Conservation (phyloP, 2,113 vertebrate genomes). For the Lepidothrix coronata region DNA sequence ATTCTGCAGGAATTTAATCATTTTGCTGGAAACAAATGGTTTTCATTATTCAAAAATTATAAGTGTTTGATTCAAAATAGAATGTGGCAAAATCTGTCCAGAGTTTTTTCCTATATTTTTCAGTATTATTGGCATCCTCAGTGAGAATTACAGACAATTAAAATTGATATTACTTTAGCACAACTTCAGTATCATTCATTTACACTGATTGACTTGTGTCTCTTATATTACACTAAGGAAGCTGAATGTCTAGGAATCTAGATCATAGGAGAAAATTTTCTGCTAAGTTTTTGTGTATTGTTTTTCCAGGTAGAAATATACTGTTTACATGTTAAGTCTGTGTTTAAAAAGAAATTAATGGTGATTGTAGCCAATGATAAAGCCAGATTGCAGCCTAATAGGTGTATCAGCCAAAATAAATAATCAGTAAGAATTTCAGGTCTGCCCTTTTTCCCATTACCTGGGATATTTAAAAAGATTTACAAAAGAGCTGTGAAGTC, state of each 20-base stretch:
- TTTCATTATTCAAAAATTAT: background rate
- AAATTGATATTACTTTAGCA: background rate
- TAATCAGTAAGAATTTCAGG: background rate
- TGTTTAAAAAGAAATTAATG: background rate
- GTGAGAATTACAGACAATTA: background rate
- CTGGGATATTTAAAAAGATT: background rate
- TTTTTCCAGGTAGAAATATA: background rate
- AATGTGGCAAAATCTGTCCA: background rate
- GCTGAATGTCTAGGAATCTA: background rate
- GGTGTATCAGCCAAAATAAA: background rate
- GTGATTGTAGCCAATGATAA: background rate
- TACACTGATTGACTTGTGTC: background rate
- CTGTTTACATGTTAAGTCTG: background rate
- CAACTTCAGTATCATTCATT: background rate
- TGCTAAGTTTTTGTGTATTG: background rate
- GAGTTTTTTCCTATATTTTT: background rate
- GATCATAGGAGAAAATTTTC: background rate
- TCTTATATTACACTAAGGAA: background rate
- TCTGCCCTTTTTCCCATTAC: background rate
- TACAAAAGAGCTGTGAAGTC: background rate
- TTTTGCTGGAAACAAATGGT: background rate
- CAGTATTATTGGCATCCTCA: background rate
- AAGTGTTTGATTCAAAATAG: background rate
- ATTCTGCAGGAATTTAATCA: background rate
- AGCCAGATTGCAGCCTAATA: background rate